phyloP scores from a whole-genome alignment of 2,113 vertebrate species.

The Benitochromis conjunctus region DNA sequence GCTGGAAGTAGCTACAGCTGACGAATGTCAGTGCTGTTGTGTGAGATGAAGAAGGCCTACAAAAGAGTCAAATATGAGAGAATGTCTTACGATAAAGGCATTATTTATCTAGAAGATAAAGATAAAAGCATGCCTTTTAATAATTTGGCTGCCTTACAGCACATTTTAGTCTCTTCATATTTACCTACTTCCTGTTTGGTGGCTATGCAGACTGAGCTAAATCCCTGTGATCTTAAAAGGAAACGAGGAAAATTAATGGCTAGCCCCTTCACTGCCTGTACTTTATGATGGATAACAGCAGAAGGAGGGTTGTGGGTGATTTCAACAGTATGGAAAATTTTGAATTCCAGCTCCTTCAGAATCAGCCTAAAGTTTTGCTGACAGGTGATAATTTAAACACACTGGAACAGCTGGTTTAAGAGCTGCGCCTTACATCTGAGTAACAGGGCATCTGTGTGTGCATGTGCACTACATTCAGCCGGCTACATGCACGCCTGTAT shows the following conservation, averaged over 20 bases:
- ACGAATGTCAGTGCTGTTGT: background rate
- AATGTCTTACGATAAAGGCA: background rate
- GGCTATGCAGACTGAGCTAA: slow-evolving; percentile 1
- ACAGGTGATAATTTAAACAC: slow-evolving; percentile 48
- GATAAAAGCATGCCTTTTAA: background rate
- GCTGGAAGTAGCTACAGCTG: background rate
- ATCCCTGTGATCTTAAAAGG: slow-evolving; percentile 29
- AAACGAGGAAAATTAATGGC: slow-evolving; percentile 26
- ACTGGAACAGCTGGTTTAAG: slow-evolving; percentile 27
- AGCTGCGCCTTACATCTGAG: background rate
- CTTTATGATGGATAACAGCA: slow-evolving; percentile 31
- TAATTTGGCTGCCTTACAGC: background rate
- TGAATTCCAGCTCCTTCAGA: slow-evolving; percentile 33
- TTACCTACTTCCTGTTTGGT: background rate
- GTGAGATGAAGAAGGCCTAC: background rate
- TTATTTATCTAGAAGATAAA: background rate
- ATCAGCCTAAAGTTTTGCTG: slow-evolving; percentile 31
- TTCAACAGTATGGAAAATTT: slow-evolving; percentile 11
- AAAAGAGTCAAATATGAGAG: background rate
- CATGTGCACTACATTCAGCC: background rate
- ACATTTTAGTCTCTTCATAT: background rate
- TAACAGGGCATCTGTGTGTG: background rate
- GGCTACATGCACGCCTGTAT: background rate
- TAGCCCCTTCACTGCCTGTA: background rate
- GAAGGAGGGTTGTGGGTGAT: background rate